Evolutionary conservation across 1,140 invertebrate species (phyloP).

Genomic region (Calosoma granatense): DNA sequence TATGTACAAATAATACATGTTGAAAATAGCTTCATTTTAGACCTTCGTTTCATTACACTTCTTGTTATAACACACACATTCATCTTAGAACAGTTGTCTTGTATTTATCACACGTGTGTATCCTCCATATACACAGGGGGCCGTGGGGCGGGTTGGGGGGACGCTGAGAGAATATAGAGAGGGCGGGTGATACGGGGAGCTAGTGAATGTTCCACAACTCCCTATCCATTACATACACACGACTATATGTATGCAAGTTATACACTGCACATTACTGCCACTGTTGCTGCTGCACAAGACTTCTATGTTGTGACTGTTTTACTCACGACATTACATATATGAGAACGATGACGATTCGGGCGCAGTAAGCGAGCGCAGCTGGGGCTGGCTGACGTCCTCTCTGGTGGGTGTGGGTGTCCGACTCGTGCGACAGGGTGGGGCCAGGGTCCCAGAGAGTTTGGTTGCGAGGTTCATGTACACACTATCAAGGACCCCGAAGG

Average conservation of each 20-base stretch:
- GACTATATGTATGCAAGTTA: too few relatives aligned
- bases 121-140: constrained; percentile 27
- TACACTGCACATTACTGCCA: too few relatives aligned
- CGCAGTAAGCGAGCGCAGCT: too few relatives aligned
- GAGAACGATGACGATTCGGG: too few relatives aligned
- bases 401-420: background rate
- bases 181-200: too few relatives aligned
- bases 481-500: background rate
- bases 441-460: background rate
- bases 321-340: too few relatives aligned
- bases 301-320: too few relatives aligned
- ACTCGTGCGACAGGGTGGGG: background rate
- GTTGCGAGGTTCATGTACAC: constrained; percentile 2
- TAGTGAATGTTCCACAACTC: too few relatives aligned
- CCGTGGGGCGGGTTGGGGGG: too few relatives aligned
- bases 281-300: too few relatives aligned
- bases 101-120: constrained; percentile 29
- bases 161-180: too few relatives aligned
- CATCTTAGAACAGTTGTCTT: constrained; percentile 14
- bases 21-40: constrained; percentile 35
- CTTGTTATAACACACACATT: constrained; percentile 16
- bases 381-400: background rate
- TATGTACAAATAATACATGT: constrained; percentile 33
- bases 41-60: constrained; percentile 25
- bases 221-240: too few relatives aligned